Evolutionary conservation across 2,888 invertebrate genomes (phyloP), one percentile per base, ranked within the genome.

Genomic region (Hemaris fuciformis): DNA sequence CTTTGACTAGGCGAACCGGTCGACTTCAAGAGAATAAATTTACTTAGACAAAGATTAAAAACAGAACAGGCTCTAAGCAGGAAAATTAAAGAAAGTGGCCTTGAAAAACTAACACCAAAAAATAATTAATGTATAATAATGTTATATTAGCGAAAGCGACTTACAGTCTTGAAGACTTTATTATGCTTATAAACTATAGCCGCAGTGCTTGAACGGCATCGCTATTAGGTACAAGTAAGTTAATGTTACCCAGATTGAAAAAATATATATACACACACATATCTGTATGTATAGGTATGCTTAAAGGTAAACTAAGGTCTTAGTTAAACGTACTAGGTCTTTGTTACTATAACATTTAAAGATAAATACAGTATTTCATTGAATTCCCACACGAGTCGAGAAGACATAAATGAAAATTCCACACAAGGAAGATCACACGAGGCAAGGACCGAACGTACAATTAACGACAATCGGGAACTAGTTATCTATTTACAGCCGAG

Each of bases 11-110:
- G 25, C 27, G 8, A 27, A 53, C 48, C 15, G 48, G 48, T 27
- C 48, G 27, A 48, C 48, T 15, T 48, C 27, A 27, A 53, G 48
- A 53, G 53, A 53, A 53, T 53, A 48, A 48, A 27, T 53, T 53
- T 53, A 27, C 31, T 53, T 53, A 27, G 18, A 18, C 53, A 5
- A 53, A 53, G 10, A 53, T 53, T 53, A 53, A 48, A 48, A 48
- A 18, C 3, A 48, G 18, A 53, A 53, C 27, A 53, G 8, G 31
- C 1, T 8, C 3, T 53, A 53, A 18, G 15, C 18, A 27, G 53
- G 53, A n/a, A 25, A 31, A 31, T 53, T 53, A 7, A 48, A 25
- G 15, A 7, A 25, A 18, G 15, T 15, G 27, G 18, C 8, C 15
- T 53, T 53, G 18, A 53, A 27, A 53, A 18, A 8, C 0, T 8